phyloP scores from a whole-genome alignment of 2,113 vertebrate genomes.

The Gallinago media region DNA sequence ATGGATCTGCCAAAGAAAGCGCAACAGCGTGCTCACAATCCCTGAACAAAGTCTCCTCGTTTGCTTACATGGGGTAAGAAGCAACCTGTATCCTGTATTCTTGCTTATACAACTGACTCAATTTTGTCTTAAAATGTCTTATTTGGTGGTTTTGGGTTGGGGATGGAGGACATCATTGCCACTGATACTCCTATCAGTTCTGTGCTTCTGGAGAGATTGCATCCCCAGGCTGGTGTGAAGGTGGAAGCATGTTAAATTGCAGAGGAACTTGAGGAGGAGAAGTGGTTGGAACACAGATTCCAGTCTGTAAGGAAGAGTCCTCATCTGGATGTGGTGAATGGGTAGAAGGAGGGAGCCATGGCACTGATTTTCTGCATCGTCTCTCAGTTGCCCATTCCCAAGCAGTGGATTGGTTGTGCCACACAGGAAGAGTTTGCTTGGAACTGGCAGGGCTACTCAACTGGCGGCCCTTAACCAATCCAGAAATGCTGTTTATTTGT shows the following conservation, averaged over 20 bases:
- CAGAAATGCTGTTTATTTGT: not conserved
- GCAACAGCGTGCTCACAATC: not conserved
- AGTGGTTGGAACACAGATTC: not conserved
- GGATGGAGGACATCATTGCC: not conserved
- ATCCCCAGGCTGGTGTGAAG: not conserved
- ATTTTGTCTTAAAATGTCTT: not conserved
- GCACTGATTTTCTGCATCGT: not conserved
- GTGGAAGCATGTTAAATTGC: not conserved
- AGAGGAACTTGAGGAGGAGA: not conserved
- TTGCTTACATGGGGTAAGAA: not conserved
- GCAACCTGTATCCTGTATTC: not conserved
- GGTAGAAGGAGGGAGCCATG: not conserved
- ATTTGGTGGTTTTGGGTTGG: not conserved
- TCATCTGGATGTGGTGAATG: not conserved
- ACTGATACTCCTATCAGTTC: not conserved
- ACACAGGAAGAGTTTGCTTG: not conserved
- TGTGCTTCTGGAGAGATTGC: not conserved
- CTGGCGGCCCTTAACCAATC: fast-evolving
- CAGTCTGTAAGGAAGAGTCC: not conserved
- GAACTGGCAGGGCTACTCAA: not conserved
- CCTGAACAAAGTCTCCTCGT: not conserved
- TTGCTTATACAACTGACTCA: not conserved
- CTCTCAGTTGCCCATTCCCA: not conserved
- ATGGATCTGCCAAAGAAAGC: not conserved
- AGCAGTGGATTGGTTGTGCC: not conserved